These are phyloP conservation scores for Cyprinodon diabolis DNA, from an alignment of 2,797 vertebrate genomes.

Conservation along the genomic window DNA sequence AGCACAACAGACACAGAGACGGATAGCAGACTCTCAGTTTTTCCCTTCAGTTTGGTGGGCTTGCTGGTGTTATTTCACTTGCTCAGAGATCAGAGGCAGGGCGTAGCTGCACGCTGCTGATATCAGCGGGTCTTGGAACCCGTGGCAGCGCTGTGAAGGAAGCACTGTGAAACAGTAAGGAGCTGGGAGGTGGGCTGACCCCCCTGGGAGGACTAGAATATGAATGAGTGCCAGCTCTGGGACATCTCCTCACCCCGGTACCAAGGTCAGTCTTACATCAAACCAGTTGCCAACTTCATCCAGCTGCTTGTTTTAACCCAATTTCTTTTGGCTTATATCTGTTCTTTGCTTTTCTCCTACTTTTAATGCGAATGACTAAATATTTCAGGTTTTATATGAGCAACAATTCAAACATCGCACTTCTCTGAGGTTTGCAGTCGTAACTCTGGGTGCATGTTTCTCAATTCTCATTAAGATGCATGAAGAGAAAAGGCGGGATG, in stretches of 20 bases:
- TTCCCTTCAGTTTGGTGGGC: conserved; percentile 71
- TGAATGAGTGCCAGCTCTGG: conserved; percentile 68
- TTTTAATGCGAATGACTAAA: not conserved
- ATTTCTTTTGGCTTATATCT: conserved; percentile 15
- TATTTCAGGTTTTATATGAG: conserved; percentile 3
- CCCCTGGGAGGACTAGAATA: conserved; percentile 63
- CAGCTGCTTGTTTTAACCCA: conserved; percentile 29
- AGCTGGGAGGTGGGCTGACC: conserved; percentile 63
- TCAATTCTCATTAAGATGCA: conserved; percentile 25
- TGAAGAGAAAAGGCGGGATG: conserved; percentile 62
- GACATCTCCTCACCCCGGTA: conserved; percentile 66
- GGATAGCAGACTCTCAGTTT: conserved; percentile 68
- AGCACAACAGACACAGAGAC: conserved; percentile 64
- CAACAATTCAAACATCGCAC: conserved; percentile 26
- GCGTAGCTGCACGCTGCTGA: conserved; percentile 65
- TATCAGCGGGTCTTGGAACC: conserved; percentile 59
- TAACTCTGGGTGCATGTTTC: conserved; percentile 19
- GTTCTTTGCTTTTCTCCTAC: conserved; percentile 8
- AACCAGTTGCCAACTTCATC: conserved; percentile 43
- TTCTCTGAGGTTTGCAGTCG: conserved; percentile 40
- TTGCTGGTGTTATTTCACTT: conserved; percentile 67
- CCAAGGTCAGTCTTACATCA: conserved; percentile 78
- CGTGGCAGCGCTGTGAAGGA: conserved; percentile 34
- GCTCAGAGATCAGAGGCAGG: conserved; percentile 63
- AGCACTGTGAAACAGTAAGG: conserved; percentile 48